phyloP scores from a whole-genome alignment of 2,113 vertebrate genomes.

The Lipotes vexillifer region DNA sequence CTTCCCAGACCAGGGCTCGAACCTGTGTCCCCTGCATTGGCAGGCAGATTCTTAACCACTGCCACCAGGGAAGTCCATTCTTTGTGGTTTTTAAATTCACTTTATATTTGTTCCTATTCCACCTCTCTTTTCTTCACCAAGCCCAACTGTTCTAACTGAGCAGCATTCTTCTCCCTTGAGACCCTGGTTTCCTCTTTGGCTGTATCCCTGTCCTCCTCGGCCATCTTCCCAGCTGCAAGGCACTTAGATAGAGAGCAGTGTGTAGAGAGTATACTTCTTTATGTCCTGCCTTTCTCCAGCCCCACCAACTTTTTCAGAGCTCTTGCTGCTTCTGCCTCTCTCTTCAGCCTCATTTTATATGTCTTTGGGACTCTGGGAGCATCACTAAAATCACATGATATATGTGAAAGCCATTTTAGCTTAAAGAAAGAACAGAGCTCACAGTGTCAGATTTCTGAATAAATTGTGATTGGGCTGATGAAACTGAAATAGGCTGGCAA shows the following conservation, averaged over 20 bases:
- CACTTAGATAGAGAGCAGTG: background rate
- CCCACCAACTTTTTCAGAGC: background rate
- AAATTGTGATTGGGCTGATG: slow-evolving; percentile 36
- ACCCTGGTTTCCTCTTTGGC: background rate
- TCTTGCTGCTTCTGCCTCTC: background rate
- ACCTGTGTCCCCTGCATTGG: too few relatives aligned
- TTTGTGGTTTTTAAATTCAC: background rate
- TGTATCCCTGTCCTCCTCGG: background rate
- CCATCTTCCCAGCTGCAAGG: background rate
- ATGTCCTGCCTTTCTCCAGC: background rate
- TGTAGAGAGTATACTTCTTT: background rate
- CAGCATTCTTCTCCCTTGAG: background rate
- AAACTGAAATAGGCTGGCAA: slow-evolving; percentile 17
- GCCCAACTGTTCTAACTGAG: background rate
- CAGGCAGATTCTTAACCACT: too few relatives aligned
- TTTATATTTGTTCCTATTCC: slow-evolving; percentile 15
- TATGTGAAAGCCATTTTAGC: slow-evolving; percentile 21
- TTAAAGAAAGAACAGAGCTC: slow-evolving; percentile 25
- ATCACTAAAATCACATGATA: background rate
- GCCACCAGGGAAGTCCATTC: background rate
- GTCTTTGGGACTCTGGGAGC: background rate
- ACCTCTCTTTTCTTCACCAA: background rate
- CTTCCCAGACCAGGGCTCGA: too few relatives aligned
- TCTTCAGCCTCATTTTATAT: background rate
- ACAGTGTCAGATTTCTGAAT: slow-evolving; percentile 31